Evolutionary conservation across 2,113 vertebrate genomes (phyloP).

Genomic region (Thomomys bottae): DNA sequence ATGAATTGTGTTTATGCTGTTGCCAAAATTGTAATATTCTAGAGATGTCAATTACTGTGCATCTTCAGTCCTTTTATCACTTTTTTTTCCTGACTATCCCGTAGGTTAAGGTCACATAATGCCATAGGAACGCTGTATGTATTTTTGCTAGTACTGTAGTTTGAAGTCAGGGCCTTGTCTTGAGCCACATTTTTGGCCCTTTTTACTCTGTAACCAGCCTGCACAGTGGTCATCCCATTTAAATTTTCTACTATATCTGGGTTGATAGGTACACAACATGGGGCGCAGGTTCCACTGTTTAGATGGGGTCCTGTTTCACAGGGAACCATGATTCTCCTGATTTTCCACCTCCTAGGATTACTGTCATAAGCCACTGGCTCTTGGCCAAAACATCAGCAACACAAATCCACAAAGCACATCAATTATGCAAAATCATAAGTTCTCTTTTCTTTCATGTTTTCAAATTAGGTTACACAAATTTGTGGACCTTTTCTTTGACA

Average conservation of each 20-base stretch:
- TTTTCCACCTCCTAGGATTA: too few species aligned
- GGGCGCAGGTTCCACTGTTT: too few species aligned
- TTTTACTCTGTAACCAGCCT: neutral
- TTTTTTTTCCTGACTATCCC: neutral
- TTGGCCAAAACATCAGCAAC: too few species aligned
- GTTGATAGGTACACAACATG: too few species aligned
- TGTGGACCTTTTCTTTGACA: neutral
- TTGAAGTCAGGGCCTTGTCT: too few species aligned
- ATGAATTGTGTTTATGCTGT: neutral
- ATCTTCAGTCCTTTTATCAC: neutral
- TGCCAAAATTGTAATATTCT: constrained; percentile 1
- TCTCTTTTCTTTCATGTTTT: neutral
- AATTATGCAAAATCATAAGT: neutral
- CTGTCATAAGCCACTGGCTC: too few species aligned
- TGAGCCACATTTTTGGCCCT: too few species aligned
- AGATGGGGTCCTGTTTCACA: too few species aligned
- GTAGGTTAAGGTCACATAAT: neutral
- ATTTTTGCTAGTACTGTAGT: too few species aligned
- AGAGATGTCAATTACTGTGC: neutral
- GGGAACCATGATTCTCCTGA: too few species aligned
- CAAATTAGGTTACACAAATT: neutral
- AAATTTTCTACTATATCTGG: too few species aligned
- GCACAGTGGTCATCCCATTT: too few species aligned
- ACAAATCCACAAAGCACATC: neutral
- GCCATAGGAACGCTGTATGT: neutral